Percentiles rank a stretch among this genome's conserved stretches.
Conservation (phyloP, 2,888 invertebrate genomes). For the Macrophya alboannulata region DNA sequence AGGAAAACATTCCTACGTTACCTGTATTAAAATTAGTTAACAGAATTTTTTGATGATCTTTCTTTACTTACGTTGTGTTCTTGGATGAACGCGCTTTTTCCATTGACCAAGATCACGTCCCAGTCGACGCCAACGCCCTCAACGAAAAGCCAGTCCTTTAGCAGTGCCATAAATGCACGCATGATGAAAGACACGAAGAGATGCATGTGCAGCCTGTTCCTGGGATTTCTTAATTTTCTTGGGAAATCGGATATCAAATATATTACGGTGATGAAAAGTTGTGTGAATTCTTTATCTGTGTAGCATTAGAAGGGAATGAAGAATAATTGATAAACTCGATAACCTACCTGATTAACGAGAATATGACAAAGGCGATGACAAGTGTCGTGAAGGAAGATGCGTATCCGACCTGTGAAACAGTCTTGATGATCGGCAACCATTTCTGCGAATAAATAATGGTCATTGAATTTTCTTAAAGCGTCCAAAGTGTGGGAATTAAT, state of each 20-base stretch:
- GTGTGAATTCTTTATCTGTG: background rate
- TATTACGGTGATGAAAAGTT: background rate
- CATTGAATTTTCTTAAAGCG: background rate
- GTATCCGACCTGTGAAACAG: slow-evolving; percentile 82
- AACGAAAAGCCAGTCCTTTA: slow-evolving; percentile 83
- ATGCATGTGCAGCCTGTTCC: slow-evolving; percentile 86
- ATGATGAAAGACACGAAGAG: slow-evolving; percentile 86
- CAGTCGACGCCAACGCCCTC: slow-evolving; percentile 80
- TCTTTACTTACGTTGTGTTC: slow-evolving; percentile 75
- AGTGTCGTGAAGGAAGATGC: slow-evolving; percentile 81
- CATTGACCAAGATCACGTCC: slow-evolving; percentile 77
- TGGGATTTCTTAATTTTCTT: slow-evolving; percentile 85
- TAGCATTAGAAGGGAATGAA: background rate
- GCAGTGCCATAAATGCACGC: slow-evolving; percentile 83
- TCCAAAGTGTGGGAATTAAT: background rate
- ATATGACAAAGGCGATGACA: slow-evolving; percentile 81
- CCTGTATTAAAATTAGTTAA: background rate
- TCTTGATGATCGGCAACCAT: slow-evolving; percentile 82
- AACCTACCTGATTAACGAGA: slow-evolving; percentile 81
- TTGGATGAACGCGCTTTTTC: slow-evolving; percentile 75
- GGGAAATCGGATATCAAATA: slow-evolving; percentile 59
- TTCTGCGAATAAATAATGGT: slow-evolving; percentile 71
- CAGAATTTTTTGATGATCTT: background rate
- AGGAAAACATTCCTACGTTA: background rate
- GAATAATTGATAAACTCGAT: background rate